Conservation (phyloP, 2,797 vertebrate genomes). For the Vipera latastei region DNA sequence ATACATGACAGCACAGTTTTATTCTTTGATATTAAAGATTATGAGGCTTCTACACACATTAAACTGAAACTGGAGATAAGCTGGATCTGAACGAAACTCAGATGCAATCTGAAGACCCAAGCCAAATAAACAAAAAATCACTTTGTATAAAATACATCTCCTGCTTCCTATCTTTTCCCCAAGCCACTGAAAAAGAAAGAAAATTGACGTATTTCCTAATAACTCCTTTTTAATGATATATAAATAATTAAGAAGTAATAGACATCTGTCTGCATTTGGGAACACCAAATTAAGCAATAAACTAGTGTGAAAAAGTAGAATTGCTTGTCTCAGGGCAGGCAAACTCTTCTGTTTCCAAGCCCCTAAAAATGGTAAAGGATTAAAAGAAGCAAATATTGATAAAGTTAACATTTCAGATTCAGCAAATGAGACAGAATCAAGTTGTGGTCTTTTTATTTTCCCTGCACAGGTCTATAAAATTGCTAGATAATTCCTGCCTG, state of each 20-base stretch:
- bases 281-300: neutral
- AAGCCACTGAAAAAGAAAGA: neutral
- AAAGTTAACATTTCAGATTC: neutral
- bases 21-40: neutral
- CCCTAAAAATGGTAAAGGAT: neutral
- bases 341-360: neutral
- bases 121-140: neutral
- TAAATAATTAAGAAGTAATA: neutral
- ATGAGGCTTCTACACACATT: neutral
- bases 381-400: neutral
- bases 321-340: neutral
- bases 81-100: neutral
- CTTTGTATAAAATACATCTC: neutral
- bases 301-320: neutral
- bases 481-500: slow-evolving; percentile 9
- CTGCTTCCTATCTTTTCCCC: neutral
- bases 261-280: neutral
- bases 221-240: neutral
- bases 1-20: neutral
- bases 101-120: neutral
- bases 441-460: neutral
- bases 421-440: neutral
- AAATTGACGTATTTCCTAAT: neutral
- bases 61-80: neutral
- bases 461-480: slow-evolving; percentile 29